Evolutionary conservation across 2,113 vertebrate species (phyloP).

Genomic region (Greenwoodochromis staneri): DNA sequence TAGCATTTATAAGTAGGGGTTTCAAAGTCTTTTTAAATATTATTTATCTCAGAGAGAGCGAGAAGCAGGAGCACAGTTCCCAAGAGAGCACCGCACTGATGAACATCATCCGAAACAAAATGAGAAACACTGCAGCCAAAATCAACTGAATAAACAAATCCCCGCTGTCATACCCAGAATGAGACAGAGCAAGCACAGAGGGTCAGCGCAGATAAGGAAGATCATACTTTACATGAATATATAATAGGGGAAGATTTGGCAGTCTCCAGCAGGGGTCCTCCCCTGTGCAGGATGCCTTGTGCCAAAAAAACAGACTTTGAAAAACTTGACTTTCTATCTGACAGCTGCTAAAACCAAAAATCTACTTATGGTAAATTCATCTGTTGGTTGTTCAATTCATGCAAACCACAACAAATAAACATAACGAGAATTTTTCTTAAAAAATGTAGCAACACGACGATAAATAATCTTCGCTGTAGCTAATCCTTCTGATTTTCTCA

Average conservation of each 20-base stretch:
- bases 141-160: slow-evolving; percentile 42
- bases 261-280: slow-evolving; percentile 62
- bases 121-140: slow-evolving; percentile 31
- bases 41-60: slow-evolving; percentile 23
- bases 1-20: slow-evolving; percentile 6
- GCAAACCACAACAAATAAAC: background rate
- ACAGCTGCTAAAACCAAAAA: background rate
- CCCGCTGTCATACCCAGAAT: background rate
- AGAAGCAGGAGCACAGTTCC: slow-evolving; percentile 22
- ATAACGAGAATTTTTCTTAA: background rate
- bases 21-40: slow-evolving; percentile 41
- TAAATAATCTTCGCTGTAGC: slow-evolving; percentile 1
- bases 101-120: slow-evolving; percentile 29
- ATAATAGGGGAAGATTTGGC: background rate
- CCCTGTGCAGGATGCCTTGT: slow-evolving; percentile 29
- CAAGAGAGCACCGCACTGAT: slow-evolving; percentile 23
- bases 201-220: slow-evolving; percentile 37
- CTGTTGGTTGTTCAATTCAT: slow-evolving; percentile 8
- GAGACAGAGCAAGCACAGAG: slow-evolving; percentile 38
- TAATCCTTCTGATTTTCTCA: slow-evolving; percentile 37
- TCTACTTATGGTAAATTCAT: background rate
- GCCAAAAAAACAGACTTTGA: background rate
- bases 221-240: slow-evolving; percentile 34
- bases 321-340: background rate
- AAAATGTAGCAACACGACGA: background rate